Base-by-base conservation (phyloP, 2,888 invertebrate species). In the Blera fallax region DNA sequence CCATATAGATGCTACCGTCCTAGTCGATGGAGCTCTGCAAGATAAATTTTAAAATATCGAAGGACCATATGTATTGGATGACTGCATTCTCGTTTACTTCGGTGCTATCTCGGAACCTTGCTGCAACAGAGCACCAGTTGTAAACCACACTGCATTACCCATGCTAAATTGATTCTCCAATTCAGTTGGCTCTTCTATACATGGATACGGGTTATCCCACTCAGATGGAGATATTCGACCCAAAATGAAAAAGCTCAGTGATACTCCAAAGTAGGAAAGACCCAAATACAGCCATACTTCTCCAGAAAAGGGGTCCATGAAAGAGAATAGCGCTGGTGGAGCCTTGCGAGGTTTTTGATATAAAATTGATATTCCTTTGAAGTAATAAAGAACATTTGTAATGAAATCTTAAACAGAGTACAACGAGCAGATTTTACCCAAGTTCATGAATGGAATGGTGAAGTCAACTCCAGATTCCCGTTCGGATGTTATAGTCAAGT, bases 381-480 rank as follows among this genome's bases (percentile, higher is more conserved):
- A 40, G 7, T 2, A 16, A 88, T 7, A 45, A 65, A 48, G 10
- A 37, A 60, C 27, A 60, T n/a, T 11, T 7, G 5, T 3, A 2
- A 21, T 7, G 21, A 37, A 24, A 1, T 11, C 18, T 37, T 11
- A 37, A 5, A 2, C 10, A 10, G 40, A 34, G 1, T 4, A 67
- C 2, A 18, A 14, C 21, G 6, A 14, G 7, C 1, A 11, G n/a
- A n/a, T n/a, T 56, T 79, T 90, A 94, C 95, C 95, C 87, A 98
- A 93, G 91, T 97, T 98, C 96, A 99, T 97, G 90, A 98, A 99
- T 0, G 98, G 98, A 92, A 97, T 97, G 0, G 98, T 98, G 90
- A 99, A 99, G 91, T 98, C 98, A 0, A 98, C 97, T 10, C 95
- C 97, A 89, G 94, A 94, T 90, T 98, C 97, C 43, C 99, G 94